Conservation (phyloP, 2,797 vertebrate genomes). For the Urosaurus nigricauda region DNA sequence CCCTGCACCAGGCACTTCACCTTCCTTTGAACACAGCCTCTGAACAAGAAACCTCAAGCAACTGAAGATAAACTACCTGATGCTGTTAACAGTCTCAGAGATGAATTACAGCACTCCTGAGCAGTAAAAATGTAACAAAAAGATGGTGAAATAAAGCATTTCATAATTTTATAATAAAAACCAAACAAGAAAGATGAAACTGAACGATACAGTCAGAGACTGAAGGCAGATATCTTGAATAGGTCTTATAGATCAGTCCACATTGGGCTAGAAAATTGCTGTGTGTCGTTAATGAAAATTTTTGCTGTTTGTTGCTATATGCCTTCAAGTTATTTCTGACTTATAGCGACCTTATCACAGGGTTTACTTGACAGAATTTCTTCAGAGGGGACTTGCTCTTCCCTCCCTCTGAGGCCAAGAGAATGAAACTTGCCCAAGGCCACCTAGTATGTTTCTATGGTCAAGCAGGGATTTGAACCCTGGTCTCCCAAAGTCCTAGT, state of each 20-base stretch:
- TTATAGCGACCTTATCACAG: too few species aligned
- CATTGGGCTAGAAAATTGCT: neutral
- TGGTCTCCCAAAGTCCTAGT: too few species aligned
- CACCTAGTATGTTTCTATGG: too few species aligned
- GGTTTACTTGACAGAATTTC: neutral
- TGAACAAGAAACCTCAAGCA: neutral
- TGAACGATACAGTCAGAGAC: neutral
- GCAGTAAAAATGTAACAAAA: slow-evolving; percentile 11
- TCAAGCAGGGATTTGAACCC: too few species aligned
- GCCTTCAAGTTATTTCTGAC: too few species aligned
- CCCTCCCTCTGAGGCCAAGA: too few species aligned
- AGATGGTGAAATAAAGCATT: slow-evolving; percentile 1
- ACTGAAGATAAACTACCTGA: slow-evolving; percentile 8
- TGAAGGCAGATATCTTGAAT: neutral
- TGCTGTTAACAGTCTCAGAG: neutral
- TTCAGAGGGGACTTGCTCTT: neutral
- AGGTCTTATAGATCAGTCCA: neutral
- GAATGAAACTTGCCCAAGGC: too few species aligned
- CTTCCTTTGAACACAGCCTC: neutral
- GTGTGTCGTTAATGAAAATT: neutral
- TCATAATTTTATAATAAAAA: slow-evolving; percentile 9
- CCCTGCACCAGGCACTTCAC: neutral
- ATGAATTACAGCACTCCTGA: neutral
- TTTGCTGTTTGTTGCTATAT: too few species aligned
- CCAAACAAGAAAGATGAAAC: neutral